These are phyloP conservation scores for Crocidura indochinensis DNA, from an alignment of 2,797 vertebrate genomes.

Conservation along the genomic window DNA sequence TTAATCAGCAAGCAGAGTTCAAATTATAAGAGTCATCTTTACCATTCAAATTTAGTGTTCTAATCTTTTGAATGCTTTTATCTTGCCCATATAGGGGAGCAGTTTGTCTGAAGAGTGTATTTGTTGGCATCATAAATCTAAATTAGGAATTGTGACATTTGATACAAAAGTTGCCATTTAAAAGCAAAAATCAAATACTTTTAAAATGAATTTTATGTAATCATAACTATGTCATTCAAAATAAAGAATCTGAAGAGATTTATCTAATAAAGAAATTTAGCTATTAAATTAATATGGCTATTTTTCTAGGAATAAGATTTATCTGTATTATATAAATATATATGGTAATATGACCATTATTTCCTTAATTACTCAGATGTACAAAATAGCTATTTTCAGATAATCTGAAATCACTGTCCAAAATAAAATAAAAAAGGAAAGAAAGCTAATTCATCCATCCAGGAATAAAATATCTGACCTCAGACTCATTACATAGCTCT, in stretches of 20 bases:
- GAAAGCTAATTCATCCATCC: background rate
- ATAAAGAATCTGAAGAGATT: background rate
- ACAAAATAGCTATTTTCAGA: background rate
- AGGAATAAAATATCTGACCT: background rate
- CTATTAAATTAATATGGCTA: background rate
- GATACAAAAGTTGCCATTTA: background rate
- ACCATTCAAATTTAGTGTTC: conserved; percentile 8
- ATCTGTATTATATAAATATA: background rate
- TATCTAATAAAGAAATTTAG: conserved; percentile 4
- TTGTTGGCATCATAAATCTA: background rate
- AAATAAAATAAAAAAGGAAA: background rate
- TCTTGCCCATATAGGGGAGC: conserved; percentile 15
- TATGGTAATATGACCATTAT: background rate
- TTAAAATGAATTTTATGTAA: background rate
- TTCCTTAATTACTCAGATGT: background rate
- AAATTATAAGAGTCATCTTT: background rate
- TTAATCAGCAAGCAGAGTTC: background rate
- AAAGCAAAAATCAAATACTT: background rate
- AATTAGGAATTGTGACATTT: background rate
- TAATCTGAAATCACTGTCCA: background rate
- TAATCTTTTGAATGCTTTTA: background rate
- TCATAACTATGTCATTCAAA: conserved; percentile 2
- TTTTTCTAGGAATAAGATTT: background rate
- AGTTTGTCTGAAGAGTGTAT: background rate
- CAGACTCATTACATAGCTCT: background rate